Evolutionary conservation across 2,797 vertebrate genomes (phyloP), one percentile per base, ranked within the genome.

Genomic region (Gymnoscopelus microlampas): DNA sequence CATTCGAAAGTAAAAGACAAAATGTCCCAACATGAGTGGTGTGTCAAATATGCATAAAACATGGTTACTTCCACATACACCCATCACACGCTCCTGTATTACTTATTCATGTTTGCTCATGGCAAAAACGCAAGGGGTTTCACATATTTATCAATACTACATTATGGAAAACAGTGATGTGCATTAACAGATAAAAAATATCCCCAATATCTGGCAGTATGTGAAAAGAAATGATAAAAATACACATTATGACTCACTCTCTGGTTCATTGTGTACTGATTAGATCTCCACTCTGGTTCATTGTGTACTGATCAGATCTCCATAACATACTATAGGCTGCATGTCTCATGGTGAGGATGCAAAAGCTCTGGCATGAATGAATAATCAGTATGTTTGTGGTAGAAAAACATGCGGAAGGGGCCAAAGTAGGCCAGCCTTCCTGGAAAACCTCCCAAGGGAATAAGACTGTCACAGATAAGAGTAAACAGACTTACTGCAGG

Each of bases 401-500:
- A 64, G 81, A 88, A 86, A 82, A 80, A 79, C 81, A 91, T 88
- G 91, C 80, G 80, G 39, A 77, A 35, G 60, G 75, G 67, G 70
- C 74, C 79, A 79, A 93, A 94, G 82, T 93, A 86, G 93, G 92
- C 91, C 92, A 92, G 80, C 74, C 57, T 87, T 91, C 81, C 86
- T 89, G 32, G 80, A 90, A 91, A 84, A 74, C 58, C 84, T 85
- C 86, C 85, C 19, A 3, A 56, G 79, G 81, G 84, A 74, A 54
- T 58, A 76, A 57, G 73, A 56, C 70, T 77, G 81, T 87, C 80
- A 90, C 70, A 83, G 73, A 87, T 73, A 74, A 57, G 73, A 86
- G 80, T 76, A 85, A 85, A 82, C 55, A 76, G 70, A 83, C 49
- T 63, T 68, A 44, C 39, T 44, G 39, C 9, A 69, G 51, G 60